These are phyloP conservation scores for Margaritifera margaritifera DNA, from an alignment of 2,888 invertebrate genomes.

Conservation along the genomic window DNA sequence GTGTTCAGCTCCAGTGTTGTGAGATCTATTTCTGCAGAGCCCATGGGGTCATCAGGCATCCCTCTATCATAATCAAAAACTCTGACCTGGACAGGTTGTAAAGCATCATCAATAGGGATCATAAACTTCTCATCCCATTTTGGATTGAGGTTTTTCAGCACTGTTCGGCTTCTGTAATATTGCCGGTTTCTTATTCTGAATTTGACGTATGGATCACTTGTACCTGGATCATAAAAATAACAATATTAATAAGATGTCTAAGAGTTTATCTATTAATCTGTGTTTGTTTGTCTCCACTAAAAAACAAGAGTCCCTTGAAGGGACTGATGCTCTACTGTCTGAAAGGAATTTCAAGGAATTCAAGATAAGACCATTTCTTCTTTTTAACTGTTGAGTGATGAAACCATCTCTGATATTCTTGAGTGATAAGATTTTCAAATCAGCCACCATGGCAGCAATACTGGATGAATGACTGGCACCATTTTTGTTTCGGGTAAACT, in stretches of 20 bases:
- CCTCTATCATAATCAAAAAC: slow-evolving; percentile 99
- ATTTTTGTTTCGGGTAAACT: too few relatives aligned
- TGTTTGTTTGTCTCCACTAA: neutral
- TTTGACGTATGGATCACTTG: slow-evolving; percentile 98
- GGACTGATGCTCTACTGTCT: too few relatives aligned
- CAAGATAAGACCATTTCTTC: too few relatives aligned
- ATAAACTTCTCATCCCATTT: slow-evolving; percentile 98
- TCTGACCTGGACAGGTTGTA: slow-evolving; percentile 64
- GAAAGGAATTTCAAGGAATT: too few relatives aligned
- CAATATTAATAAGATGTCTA: neutral
- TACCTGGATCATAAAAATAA: slow-evolving; percentile 76
- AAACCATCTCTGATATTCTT: neutral
- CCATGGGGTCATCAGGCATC: slow-evolving; percentile 96
- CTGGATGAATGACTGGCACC: too few relatives aligned
- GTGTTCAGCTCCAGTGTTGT: slow-evolving; percentile 84
- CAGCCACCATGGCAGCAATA: too few relatives aligned
- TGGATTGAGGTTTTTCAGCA: slow-evolving; percentile 95
- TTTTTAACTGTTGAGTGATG: too few relatives aligned
- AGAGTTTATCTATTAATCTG: neutral
- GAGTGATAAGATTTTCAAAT: neutral
- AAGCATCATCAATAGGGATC: slow-evolving; percentile 76
- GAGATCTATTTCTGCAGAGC: slow-evolving; percentile 88
- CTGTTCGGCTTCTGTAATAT: slow-evolving; percentile 93
- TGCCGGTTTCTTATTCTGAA: slow-evolving; percentile 90
- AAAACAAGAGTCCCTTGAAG: too few relatives aligned